These are phyloP conservation scores for Scomber colias DNA, from an alignment of 2,113 vertebrate genomes.

Conservation along the genomic window DNA sequence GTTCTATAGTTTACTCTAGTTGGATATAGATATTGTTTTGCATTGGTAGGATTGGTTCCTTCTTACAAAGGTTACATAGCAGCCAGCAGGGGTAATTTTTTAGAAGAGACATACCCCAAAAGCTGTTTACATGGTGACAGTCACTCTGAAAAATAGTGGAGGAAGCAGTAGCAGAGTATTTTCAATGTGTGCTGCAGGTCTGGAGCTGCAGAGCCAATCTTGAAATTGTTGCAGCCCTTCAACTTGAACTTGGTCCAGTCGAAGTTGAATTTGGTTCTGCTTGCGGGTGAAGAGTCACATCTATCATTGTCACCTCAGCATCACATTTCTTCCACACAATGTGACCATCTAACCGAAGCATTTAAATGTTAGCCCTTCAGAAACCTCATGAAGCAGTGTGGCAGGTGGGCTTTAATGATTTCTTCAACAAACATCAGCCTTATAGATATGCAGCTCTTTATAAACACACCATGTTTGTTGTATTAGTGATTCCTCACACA, in stretches of 20 bases:
- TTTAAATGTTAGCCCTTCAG: background rate
- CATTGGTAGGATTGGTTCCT: background rate
- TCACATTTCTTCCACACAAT: background rate
- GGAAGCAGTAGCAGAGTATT: background rate
- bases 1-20: too few relatives aligned
- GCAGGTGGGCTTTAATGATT: slow-evolving; percentile 15
- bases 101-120: background rate
- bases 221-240: background rate
- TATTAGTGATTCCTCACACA: background rate
- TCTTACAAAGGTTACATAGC: background rate
- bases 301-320: background rate
- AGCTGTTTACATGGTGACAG: background rate
- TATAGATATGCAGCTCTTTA: background rate
- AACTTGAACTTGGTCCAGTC: background rate
- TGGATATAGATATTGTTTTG: slow-evolving; percentile 2
- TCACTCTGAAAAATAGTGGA: background rate
- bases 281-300: slow-evolving; percentile 5
- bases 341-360: background rate
- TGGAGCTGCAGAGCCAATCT: accelerated
- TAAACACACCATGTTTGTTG: background rate
- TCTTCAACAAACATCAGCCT: slow-evolving; percentile 5
- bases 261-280: background rate
- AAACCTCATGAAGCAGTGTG: background rate
- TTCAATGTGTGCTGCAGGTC: background rate
- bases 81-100: background rate